Evolutionary conservation across 2,113 vertebrate genomes (phyloP), one percentile per base, ranked within the genome.

Genomic region (Callocephalon fimbriatum): DNA sequence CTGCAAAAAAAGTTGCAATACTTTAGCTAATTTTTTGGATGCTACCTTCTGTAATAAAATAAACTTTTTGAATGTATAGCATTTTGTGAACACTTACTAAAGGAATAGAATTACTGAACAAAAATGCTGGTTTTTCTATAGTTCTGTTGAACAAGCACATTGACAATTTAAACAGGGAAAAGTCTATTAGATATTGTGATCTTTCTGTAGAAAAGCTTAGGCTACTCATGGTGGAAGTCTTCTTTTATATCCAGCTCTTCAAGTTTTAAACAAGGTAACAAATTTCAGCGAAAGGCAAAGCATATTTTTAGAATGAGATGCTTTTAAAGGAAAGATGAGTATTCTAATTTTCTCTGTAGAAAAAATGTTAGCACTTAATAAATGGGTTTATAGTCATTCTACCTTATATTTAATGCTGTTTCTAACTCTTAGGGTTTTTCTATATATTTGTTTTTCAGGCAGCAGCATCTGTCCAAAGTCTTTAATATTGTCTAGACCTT

Each of bases 381-480:
- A 56, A 44, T 26, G 5, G 62, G 6, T 29, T 83, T 70, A 38
- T 42, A 51, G 13, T n/a, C n/a, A 20, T 73, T 72, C 31, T n/a
- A 12, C 31, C 23, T 58, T 86, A 2, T 22, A 23, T 45, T 75
- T 63, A 72, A 10, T 68, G 16, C 31, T 3, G 1, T 75, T 78
- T 77, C 32, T 91, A 42, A 75, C 13, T 56, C 17, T 31, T 51
- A 35, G 7, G 0, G 1, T 16, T 86, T 58, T 48, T 71, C 16
- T 61, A 22, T 47, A 13, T 26, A 12, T 76, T 90, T 87, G 8
- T 70, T 92, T 93, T 97, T 26, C 94, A 99, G 98, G 98, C 94
- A 90, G 75, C 97, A 98, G 98, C 80, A 75, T 90, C 92, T 98
- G 97, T 95, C 97, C 98, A 72, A 97, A 98, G 91, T 72, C 97